Percentiles rank a stretch among this genome's conserved stretches.
Evolutionary conservation across 2,113 vertebrate species (phyloP).

Genomic region (Pristiophorus japonicus): DNA sequence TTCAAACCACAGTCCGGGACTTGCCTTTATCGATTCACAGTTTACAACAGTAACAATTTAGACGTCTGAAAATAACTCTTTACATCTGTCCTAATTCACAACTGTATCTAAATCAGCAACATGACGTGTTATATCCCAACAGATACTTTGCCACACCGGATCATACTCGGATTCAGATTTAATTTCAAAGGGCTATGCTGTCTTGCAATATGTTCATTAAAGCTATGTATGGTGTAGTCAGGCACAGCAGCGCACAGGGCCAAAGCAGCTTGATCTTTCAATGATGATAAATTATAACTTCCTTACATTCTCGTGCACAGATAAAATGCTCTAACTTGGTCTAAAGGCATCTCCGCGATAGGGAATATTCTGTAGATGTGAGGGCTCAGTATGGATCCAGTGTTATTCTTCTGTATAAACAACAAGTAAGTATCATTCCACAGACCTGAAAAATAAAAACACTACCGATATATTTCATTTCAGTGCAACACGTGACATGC

Average conservation of each 20-base stretch:
- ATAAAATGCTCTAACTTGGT: background rate
- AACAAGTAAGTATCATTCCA: slow-evolving; percentile 71
- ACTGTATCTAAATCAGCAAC: background rate
- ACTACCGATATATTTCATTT: background rate
- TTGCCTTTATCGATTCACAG: background rate
- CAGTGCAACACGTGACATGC: background rate
- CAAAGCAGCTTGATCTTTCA: background rate
- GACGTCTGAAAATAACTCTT: background rate
- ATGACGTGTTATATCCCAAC: background rate
- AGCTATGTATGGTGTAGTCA: no score
- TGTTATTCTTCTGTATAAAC: slow-evolving; percentile 63
- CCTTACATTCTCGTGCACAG: background rate
- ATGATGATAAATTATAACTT: background rate
- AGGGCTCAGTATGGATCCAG: slow-evolving; percentile 56
- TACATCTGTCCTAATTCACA: background rate
- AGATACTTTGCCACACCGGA: background rate
- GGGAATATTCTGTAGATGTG: background rate
- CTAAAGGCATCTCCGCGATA: background rate
- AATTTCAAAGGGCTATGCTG: background rate
- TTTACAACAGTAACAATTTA: background rate
- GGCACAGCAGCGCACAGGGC: background rate
- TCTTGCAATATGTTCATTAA: background rate
- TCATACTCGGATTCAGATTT: background rate
- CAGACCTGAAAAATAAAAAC: slow-evolving; percentile 59
- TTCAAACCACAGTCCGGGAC: background rate